phyloP scores from a whole-genome alignment of 1,140 invertebrate species.

The Dreissena polymorpha region DNA sequence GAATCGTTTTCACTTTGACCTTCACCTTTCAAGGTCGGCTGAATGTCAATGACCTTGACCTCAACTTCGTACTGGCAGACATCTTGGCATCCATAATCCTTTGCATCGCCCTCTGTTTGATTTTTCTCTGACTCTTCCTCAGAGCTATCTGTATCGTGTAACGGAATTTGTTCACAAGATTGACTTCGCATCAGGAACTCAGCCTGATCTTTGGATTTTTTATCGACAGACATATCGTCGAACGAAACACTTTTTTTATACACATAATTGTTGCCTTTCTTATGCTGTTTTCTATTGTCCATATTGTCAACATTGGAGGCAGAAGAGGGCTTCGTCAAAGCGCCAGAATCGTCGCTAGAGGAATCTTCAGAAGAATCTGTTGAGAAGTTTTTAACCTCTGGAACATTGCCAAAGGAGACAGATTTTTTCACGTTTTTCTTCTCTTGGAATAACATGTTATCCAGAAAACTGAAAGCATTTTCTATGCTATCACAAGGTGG shows the following conservation, averaged over 20 bases:
- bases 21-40: conserved; percentile 38
- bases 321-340: conserved; percentile 11
- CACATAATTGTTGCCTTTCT: conserved; percentile 23
- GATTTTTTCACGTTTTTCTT: conserved; percentile 39
- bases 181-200: not conserved
- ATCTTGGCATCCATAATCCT: conserved; percentile 1
- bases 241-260: conserved; percentile 49
- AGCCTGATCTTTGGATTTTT: not conserved
- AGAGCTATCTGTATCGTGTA: conserved; percentile 39
- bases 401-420: conserved; percentile 40
- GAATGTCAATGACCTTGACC: conserved; percentile 52
- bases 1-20: conserved; percentile 22
- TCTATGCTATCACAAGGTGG: conserved; percentile 7
- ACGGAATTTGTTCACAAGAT: conserved; percentile 33
- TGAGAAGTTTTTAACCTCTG: conserved; percentile 41
- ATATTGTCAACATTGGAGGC: conserved; percentile 40
- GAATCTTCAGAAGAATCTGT: conserved; percentile 49
- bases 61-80: conserved; percentile 44
- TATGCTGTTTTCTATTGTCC: conserved; percentile 16
- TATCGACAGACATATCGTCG: conserved; percentile 23
- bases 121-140: conserved; percentile 24
- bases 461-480: conserved; percentile 42
- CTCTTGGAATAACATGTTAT: conserved; percentile 39
- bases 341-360: conserved; percentile 29
- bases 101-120: conserved; percentile 12